phyloP scores from a whole-genome alignment of 2,113 vertebrate species.

The Mesembrinibis cayennensis region DNA sequence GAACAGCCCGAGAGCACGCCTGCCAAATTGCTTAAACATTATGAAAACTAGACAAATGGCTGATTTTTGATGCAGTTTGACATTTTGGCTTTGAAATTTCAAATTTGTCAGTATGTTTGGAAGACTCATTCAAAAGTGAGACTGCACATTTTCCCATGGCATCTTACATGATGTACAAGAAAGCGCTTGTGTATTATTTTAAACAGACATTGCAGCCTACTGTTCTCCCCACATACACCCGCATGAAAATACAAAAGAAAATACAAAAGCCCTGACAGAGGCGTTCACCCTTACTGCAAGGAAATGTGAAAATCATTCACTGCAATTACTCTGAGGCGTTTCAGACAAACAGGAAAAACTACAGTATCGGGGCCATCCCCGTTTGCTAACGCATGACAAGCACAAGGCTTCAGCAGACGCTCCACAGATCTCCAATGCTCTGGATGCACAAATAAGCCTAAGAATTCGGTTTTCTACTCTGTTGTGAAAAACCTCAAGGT shows the following conservation, averaged over 20 bases:
- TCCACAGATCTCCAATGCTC: background rate
- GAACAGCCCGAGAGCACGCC: background rate
- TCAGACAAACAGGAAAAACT: background rate
- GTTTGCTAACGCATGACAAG: background rate
- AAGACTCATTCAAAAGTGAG: background rate
- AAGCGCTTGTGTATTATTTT: background rate
- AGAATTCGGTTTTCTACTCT: background rate
- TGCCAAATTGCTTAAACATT: background rate
- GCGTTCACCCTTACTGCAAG: background rate
- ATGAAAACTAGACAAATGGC: background rate
- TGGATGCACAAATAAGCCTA: background rate
- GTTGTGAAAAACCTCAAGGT: background rate
- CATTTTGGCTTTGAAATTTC: background rate
- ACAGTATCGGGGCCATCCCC: background rate
- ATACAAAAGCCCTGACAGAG: background rate
- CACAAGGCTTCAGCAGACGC: background rate
- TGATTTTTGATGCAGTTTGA: background rate
- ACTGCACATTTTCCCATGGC: background rate
- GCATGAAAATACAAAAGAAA: background rate
- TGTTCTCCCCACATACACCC: background rate
- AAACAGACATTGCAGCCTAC: background rate
- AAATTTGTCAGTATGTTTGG: background rate
- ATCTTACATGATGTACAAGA: background rate
- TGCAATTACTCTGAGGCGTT: background rate
- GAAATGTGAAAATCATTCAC: background rate